Evolutionary conservation across 2,113 vertebrate genomes (phyloP).

Genomic region (Fulmarus glacialis): DNA sequence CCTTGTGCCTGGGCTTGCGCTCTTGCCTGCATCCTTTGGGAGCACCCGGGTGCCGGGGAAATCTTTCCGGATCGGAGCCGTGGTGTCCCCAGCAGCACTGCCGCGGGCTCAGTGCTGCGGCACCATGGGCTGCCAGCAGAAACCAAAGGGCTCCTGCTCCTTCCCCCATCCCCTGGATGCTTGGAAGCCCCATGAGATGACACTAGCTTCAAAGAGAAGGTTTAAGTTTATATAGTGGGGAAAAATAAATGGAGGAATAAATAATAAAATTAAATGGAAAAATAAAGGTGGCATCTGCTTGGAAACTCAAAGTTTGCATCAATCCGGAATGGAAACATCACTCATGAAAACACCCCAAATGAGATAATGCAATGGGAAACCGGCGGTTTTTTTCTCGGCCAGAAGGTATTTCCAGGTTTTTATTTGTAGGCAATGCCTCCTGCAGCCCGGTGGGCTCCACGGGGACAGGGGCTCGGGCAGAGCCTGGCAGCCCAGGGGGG

Average conservation of each 20-base stretch:
- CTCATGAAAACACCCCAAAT: background rate
- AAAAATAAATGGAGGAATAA: background rate
- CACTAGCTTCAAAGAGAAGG: background rate
- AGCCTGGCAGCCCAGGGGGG: background rate
- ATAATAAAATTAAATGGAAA: background rate
- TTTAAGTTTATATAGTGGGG: too few relatives aligned
- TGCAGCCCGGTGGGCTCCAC: background rate
- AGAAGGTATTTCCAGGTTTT: background rate
- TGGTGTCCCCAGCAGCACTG: accelerated
- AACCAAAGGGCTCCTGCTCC: background rate
- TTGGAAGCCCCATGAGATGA: background rate
- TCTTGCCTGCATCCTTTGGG: background rate
- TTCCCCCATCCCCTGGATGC: background rate
- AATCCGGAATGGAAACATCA: background rate
- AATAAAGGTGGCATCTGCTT: background rate
- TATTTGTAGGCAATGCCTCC: background rate
- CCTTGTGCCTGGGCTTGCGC: accelerated
- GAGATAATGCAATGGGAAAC: background rate
- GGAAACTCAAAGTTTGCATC: background rate
- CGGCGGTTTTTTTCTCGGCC: accelerated
- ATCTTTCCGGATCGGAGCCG: accelerated
- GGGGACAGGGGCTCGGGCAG: background rate
- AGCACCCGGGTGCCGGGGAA: background rate
- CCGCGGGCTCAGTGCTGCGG: background rate
- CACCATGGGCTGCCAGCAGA: background rate